Evolutionary conservation across 1,140 invertebrate genomes (phyloP).

Genomic region (Drosophila albomicans): DNA sequence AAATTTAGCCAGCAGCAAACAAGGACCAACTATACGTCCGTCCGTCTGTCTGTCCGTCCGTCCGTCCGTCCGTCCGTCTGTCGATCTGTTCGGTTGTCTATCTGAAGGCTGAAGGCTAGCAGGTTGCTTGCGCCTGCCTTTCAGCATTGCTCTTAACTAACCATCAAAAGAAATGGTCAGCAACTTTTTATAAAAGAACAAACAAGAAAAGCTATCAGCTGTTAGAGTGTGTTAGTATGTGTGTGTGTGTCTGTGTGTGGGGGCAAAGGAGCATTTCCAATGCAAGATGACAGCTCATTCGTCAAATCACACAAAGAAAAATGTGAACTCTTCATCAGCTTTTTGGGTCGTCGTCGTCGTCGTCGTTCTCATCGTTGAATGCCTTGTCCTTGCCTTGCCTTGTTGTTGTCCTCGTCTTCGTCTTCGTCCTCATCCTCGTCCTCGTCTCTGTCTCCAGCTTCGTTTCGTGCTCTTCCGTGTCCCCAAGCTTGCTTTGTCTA

Average conservation of each 20-base stretch:
- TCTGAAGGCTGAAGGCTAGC: slow-evolving; percentile 1
- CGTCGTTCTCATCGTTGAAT: slow-evolving; percentile 18
- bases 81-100: not conserved
- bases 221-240: slow-evolving; percentile 7
- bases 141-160: slow-evolving; percentile 58
- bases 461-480: slow-evolving; percentile 9
- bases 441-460: not conserved
- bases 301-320: slow-evolving; percentile 83
- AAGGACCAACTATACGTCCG: slow-evolving; percentile 15
- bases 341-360: slow-evolving; percentile 59
- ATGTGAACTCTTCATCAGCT: slow-evolving; percentile 82
- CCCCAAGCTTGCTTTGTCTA: slow-evolving; percentile 32
- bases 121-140: slow-evolving; percentile 28
- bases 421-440: not conserved
- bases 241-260: slow-evolving; percentile 33
- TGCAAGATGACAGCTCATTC: slow-evolving; percentile 83
- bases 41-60: slow-evolving; percentile 7
- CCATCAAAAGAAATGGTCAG: slow-evolving; percentile 75
- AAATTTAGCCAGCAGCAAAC: slow-evolving; percentile 42
- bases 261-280: slow-evolving; percentile 62
- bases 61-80: not conserved
- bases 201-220: slow-evolving; percentile 71
- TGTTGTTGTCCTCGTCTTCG: slow-evolving; percentile 6
- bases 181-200: slow-evolving; percentile 65
- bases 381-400: slow-evolving; percentile 25